These are phyloP conservation scores for Drosophila gaucha DNA, from an alignment of 2,888 invertebrate species.

Conservation along the genomic window DNA sequence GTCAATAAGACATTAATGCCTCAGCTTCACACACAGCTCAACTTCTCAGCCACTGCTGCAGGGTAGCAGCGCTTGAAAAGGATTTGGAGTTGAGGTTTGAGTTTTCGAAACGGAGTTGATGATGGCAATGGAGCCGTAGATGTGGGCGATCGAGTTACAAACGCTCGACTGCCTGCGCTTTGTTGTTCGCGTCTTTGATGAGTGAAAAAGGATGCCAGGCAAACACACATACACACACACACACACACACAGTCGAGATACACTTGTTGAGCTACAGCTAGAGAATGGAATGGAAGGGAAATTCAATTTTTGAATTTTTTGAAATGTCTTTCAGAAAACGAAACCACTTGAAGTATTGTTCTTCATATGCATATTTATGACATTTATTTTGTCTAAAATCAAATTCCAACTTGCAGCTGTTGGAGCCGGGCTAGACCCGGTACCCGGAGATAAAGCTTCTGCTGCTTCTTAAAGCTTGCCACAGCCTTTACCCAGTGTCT, in stretches of 20 bases:
- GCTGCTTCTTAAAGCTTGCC: constrained; percentile 44
- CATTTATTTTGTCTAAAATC: constrained; percentile 51
- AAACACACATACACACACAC: constrained; percentile 18
- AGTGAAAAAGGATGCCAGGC: constrained; percentile 67
- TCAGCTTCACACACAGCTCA: constrained; percentile 61
- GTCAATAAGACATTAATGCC: constrained; percentile 77
- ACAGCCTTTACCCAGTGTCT: constrained; percentile 61
- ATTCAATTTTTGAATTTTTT: constrained; percentile 12
- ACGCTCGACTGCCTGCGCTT: constrained; percentile 35
- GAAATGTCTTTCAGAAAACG: constrained; percentile 17
- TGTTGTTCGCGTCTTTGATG: constrained; percentile 52
- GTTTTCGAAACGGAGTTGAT: constrained; percentile 24
- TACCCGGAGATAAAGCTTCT: constrained; percentile 12
- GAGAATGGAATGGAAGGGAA: constrained; percentile 1
- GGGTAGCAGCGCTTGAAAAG: constrained; percentile 32
- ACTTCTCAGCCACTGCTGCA: constrained; percentile 20
- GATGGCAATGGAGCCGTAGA: constrained; percentile 15
- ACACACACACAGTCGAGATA: constrained; percentile 8
- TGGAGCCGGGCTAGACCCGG: too few relatives aligned
- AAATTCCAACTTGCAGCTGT: constrained; percentile 55
- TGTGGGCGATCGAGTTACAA: constrained; percentile 69
- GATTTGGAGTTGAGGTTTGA: constrained; percentile 25
- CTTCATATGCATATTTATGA: constrained; percentile 45
- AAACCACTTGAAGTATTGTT: constrained; percentile 32
- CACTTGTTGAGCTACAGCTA: constrained; percentile 55